Evolutionary conservation across 2,888 invertebrate species (phyloP), one percentile per base, ranked within the genome.

Genomic region (Hesperia comma): DNA sequence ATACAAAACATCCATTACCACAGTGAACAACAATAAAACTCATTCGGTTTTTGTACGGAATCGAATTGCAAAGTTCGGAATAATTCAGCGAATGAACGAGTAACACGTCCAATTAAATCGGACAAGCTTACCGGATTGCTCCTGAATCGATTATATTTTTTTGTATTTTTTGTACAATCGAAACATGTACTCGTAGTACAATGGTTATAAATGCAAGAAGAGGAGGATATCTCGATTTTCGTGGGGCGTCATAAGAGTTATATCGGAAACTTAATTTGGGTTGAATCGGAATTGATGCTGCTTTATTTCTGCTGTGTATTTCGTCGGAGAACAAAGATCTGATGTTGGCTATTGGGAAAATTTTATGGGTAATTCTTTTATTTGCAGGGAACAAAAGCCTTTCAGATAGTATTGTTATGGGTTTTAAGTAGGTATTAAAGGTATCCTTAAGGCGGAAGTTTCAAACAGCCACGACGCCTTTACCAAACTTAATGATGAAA

Each of bases 31-130:
- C 53, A 37, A 53, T 33, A 54, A 60, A 66, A 60, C 43, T 66
- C 60, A 60, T 66, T 66, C 56, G 40, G 15, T 66, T 66, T 66
- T 61, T 66, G 58, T 43, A 33, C 60, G 46, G 61, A 61, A 68
- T 69, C 63, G 67, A 71, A 68, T 69, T 67, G 68, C 61, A 67
- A 56, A 71, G 63, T 61, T 66, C 60, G 60, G 66, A 66, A 66
- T 66, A 60, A 67, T 61, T 67, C 67, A 61, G 41, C 56, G 69
- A 69, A 66, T 69, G 68, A 72, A 68, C 69, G 66, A 71, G 70
- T 60, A 72, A 70, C 71, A 69, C 70, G 74, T 69, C 71, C 76
- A 75, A 75, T 78, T 74, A 76, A 76, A 68, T 55, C 63, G 68
- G 73, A 73, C 74, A 70, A 70, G 73, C 70, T 74, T 75, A 76